A percentile compares a stretch with the other conserved stretches of the same genome.
Evolutionary conservation across 2,888 invertebrate species (phyloP).

Genomic region (Mycogona germanica): DNA sequence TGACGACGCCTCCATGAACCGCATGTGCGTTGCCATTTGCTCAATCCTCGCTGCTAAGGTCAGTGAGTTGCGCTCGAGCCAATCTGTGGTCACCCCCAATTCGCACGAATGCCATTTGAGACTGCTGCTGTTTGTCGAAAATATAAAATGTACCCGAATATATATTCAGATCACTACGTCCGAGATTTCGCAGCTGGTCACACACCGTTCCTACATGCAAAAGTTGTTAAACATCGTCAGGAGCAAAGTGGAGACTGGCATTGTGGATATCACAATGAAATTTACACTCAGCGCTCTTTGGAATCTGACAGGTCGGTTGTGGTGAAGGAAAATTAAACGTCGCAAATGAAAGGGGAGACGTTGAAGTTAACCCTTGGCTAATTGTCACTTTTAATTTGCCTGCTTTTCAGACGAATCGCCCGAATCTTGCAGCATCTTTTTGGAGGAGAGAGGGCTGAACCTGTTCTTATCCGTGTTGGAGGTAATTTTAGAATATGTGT

Average conservation of each 20-base stretch:
- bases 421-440: conserved; percentile 52
- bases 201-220: conserved; percentile 51
- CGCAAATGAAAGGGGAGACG: neutral
- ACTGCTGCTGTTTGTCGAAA: neutral
- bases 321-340: neutral
- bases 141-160: neutral
- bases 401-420: conserved; percentile 52
- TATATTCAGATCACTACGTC: conserved; percentile 45
- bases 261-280: conserved; percentile 54
- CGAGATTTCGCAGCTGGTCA: conserved; percentile 52
- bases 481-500: conserved; percentile 31
- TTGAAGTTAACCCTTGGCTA: neutral
- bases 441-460: conserved; percentile 51
- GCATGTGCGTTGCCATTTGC: conserved; percentile 68
- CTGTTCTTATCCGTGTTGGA: conserved; percentile 52
- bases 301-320: conserved; percentile 50
- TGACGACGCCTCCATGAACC: conserved; percentile 54
- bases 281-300: conserved; percentile 63
- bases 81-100: neutral
- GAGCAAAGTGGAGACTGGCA: conserved; percentile 39
- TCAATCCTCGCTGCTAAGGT: conserved; percentile 50
- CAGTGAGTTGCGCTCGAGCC: neutral
- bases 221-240: conserved; percentile 52
- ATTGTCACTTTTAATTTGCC: neutral
- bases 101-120: neutral